Conservation (phyloP, 2,888 invertebrate genomes). For the Melinaea marsaeus region DNA sequence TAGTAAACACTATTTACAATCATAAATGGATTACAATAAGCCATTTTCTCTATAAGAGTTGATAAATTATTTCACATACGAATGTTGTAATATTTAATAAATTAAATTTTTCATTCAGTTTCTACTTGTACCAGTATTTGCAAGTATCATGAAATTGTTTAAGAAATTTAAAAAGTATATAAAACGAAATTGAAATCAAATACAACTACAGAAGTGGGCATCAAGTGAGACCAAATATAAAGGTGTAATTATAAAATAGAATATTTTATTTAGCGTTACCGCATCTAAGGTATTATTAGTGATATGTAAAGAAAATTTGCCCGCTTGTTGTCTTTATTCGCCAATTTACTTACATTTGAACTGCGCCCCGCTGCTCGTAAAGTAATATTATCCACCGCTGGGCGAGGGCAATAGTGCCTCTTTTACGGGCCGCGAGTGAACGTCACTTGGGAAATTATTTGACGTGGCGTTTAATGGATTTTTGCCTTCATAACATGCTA, state of each 20-base stretch:
- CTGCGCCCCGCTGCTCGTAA: constrained; percentile 71
- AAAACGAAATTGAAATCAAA: constrained; percentile 23
- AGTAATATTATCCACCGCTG: constrained; percentile 75
- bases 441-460: constrained; percentile 78
- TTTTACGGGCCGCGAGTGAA: constrained; percentile 76
- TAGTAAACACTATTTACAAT: constrained; percentile 15
- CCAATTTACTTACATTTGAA: constrained; percentile 75
- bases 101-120: constrained; percentile 27
- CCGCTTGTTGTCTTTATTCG: constrained; percentile 70
- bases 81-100: constrained; percentile 28
- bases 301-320: constrained; percentile 41
- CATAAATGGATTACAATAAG: too few species aligned
- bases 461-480: constrained; percentile 78
- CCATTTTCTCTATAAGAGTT: neutral
- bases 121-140: constrained; percentile 9
- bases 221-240: too few species aligned
- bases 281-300: constrained; percentile 10
- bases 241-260: too few species aligned
- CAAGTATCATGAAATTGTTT: constrained; percentile 12
- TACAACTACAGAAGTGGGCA: too few species aligned
- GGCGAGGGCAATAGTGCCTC: constrained; percentile 76
- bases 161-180: constrained; percentile 28
- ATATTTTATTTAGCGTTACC: neutral
- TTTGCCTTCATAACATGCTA: constrained; percentile 77
- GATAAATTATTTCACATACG: constrained; percentile 20